phyloP scores from a whole-genome alignment of 1,140 invertebrate genomes.

The Hormaphis cornu region DNA sequence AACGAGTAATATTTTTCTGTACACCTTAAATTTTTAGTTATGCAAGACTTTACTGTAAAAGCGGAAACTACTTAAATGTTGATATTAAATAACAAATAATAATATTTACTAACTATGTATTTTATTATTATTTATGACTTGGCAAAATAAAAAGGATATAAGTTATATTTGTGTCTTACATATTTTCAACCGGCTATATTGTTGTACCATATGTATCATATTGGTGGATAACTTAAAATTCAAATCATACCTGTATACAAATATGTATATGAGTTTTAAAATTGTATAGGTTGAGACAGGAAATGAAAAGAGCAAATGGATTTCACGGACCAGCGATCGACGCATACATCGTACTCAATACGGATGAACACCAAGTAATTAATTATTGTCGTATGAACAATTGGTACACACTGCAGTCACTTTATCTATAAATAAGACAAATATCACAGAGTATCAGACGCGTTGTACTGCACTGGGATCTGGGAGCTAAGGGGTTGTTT shows the following conservation, averaged over 20 bases:
- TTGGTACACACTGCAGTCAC: too few relatives aligned
- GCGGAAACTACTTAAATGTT: background rate
- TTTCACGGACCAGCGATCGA: slow-evolving; percentile 55
- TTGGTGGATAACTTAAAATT: too few relatives aligned
- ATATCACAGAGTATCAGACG: too few relatives aligned
- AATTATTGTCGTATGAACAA: slow-evolving; percentile 18
- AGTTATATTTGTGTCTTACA: background rate
- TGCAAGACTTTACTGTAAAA: background rate
- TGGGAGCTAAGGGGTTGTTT: too few relatives aligned
- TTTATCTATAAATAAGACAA: too few relatives aligned
- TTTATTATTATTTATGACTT: background rate
- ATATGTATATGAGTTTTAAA: background rate
- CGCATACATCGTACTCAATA: slow-evolving; percentile 65
- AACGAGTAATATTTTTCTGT: slow-evolving; percentile 39
- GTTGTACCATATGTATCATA: too few relatives aligned
- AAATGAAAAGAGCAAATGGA: slow-evolving; percentile 54
- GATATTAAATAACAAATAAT: background rate
- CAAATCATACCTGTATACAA: background rate
- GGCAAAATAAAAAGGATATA: too few relatives aligned
- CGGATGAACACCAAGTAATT: slow-evolving; percentile 67
- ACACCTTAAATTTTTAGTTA: background rate
- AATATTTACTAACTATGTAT: background rate
- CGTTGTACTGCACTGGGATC: too few relatives aligned
- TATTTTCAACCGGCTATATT: background rate
- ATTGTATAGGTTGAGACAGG: slow-evolving; percentile 46